Evolutionary conservation across 2,888 invertebrate genomes (phyloP).

Genomic region (Tiliacea aurago): DNA sequence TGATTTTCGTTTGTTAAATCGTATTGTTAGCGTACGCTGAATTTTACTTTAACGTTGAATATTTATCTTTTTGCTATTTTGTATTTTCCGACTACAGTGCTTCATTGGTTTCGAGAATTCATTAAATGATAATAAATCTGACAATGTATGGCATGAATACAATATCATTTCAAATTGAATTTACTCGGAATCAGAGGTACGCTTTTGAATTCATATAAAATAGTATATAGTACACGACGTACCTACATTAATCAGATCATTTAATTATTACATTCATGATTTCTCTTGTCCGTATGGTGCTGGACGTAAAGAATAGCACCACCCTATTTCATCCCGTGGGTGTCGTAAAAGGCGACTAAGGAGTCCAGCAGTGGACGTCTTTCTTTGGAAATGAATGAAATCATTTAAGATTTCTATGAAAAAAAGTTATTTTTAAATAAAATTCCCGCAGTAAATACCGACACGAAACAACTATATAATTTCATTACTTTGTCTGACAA

Average conservation of each 20-base stretch:
- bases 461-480: background rate
- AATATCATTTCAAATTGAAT: slow-evolving; percentile 22
- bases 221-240: background rate
- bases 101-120: slow-evolving; percentile 16
- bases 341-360: no score
- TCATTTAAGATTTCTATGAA: background rate
- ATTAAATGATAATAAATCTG: background rate
- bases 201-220: background rate
- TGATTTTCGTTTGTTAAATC: slow-evolving; percentile 9
- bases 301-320: no score
- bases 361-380: no score
- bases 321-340: no score
- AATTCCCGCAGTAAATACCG: no score
- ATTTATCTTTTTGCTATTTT: slow-evolving; percentile 7
- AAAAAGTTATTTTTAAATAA: no score
- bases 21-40: slow-evolving; percentile 18
- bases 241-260: background rate
- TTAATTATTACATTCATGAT: background rate
- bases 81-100: background rate
- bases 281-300: no score
- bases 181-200: background rate
- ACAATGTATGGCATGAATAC: background rate
- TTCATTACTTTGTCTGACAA: background rate
- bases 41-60: slow-evolving; percentile 5
- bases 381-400: no score